Percentiles rank a stretch among this genome's conserved stretches.
Evolutionary conservation across 1,140 invertebrate species (phyloP).

Genomic region (Muscidifurax raptorellus): DNA sequence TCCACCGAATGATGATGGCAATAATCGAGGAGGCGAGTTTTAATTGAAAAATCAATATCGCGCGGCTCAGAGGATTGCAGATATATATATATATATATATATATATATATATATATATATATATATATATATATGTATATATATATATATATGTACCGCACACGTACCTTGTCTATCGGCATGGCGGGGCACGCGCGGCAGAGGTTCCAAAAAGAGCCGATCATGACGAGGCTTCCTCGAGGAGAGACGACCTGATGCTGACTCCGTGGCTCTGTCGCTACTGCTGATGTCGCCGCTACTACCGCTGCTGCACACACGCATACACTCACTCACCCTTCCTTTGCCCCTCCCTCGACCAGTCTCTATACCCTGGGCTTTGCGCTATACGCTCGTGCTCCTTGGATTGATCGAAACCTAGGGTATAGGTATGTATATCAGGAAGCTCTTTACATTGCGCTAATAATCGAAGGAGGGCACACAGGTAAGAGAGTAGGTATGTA

Average conservation of each 20-base stretch:
- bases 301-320: not conserved
- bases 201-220: slow-evolving; percentile 95
- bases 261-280: slow-evolving; percentile 51
- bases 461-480: not conserved
- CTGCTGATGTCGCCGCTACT: slow-evolving; percentile 19
- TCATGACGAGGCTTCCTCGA: slow-evolving; percentile 77
- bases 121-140: too few relatives aligned
- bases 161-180: slow-evolving; percentile 92
- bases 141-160: not conserved
- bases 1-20: not conserved
- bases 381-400: not conserved
- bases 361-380: not conserved
- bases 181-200: slow-evolving; percentile 94
- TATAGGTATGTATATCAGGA: not conserved
- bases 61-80: too few relatives aligned
- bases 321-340: slow-evolving; percentile 5
- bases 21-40: not conserved
- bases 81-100: not conserved
- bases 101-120: not conserved
- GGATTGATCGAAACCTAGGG: not conserved
- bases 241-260: not conserved
- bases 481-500: not conserved
- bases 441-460: not conserved
- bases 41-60: slow-evolving; percentile 42
- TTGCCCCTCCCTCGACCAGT: slow-evolving; percentile 7